Percentiles rank a stretch among this genome's conserved stretches.
phyloP scores from a whole-genome alignment of 2,113 vertebrate species.

The Tragelaphus imberbis region DNA sequence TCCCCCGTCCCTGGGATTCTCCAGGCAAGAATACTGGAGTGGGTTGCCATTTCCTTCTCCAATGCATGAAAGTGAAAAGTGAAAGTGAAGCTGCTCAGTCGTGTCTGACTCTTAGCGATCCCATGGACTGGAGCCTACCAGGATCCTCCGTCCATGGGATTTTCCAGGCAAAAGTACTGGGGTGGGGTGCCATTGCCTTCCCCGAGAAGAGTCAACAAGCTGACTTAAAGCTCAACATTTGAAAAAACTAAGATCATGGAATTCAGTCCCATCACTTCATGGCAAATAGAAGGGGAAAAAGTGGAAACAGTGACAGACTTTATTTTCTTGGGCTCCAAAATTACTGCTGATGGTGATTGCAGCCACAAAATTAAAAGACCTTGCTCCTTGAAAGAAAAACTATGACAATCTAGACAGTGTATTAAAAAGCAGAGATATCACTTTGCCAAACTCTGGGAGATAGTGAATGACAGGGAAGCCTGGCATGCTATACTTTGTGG shows the following conservation, averaged over 20 bases:
- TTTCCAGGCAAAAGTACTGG: too few species aligned
- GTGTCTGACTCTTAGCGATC: too few species aligned
- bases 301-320: background rate
- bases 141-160: too few species aligned
- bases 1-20: too few species aligned
- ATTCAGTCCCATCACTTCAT: background rate
- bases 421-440: background rate
- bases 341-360: background rate
- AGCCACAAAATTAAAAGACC: background rate
- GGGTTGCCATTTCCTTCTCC: too few species aligned
- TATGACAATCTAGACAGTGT: background rate
- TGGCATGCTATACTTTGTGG: background rate
- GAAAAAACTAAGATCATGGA: background rate
- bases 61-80: too few species aligned
- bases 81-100: too few species aligned
- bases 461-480: background rate
- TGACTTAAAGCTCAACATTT: background rate
- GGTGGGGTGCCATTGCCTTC: too few species aligned
- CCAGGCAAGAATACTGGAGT: too few species aligned
- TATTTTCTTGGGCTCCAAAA: background rate
- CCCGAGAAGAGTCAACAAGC: background rate
- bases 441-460: background rate
- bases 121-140: too few species aligned
- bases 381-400: background rate
- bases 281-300: background rate